Evolutionary conservation across 2,113 vertebrate genomes (phyloP).

Genomic region (Nycticryphes semicollaris): DNA sequence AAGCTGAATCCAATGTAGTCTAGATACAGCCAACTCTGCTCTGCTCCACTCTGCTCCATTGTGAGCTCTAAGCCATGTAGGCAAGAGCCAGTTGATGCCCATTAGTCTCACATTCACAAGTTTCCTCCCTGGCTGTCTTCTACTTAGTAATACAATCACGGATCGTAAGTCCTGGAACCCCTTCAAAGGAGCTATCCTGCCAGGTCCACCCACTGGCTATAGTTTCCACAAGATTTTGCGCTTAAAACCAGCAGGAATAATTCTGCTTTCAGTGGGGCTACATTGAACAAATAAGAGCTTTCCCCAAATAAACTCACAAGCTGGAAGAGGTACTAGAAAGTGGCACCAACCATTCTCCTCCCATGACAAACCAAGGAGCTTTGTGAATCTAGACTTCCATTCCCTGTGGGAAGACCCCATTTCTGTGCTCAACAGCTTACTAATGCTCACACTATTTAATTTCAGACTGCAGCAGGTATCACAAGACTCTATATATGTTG

Average conservation of each 20-base stretch:
- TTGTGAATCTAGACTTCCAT: background rate
- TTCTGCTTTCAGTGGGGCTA: background rate
- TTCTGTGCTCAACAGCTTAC: background rate
- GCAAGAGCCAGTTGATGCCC: background rate
- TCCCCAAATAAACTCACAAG: background rate
- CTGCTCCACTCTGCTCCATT: background rate
- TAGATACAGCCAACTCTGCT: background rate
- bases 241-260: background rate
- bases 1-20: background rate
- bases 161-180: background rate
- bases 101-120: background rate
- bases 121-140: background rate
- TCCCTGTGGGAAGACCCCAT: background rate
- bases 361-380: background rate
- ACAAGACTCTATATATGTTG: rapidly evolving
- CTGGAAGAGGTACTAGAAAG: background rate
- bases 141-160: background rate
- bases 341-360: background rate
- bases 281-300: background rate
- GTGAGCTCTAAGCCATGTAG: background rate
- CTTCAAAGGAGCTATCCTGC: background rate
- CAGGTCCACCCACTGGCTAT: background rate
- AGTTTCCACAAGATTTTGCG: background rate
- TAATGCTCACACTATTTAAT: background rate
- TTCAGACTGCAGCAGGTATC: background rate